Base-by-base conservation (phyloP, 2,888 invertebrate species). In the Brachycybe producta region DNA sequence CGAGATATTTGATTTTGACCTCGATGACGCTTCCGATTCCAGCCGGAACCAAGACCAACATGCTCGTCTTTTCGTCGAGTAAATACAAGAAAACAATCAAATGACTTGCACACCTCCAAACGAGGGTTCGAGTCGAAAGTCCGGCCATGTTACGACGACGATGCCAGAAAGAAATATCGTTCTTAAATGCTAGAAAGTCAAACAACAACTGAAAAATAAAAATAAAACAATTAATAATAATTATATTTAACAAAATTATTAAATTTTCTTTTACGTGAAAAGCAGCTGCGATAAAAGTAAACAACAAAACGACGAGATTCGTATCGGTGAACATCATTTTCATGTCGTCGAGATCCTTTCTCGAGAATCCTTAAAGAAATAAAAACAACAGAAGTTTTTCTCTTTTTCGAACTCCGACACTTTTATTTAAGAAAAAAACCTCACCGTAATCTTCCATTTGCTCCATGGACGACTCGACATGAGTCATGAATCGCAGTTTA, bases 161-260 rank as follows among this genome's bases (percentile, higher is more conserved):
- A 51, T 82, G 78, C 97, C 98, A 98, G 67, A 95, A 98, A 49
- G 78, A 78, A 0, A 98, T 85, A 62, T 98, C 97, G 66, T 94
- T 95, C 74, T 97, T 98, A 66, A 98, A 94, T 0, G 97, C 91
- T 48, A 98, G 72, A 64, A 97, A 90, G 67, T 98, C 97, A 64
- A 98, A 90, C 35, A 97, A 70, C 54, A 97, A 71, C 90, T 97
- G 75, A 50, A 26, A 28, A 49, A 7, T 43, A 17, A 43, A 19
- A 11, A 30, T 8, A 11, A 32, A 4, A 24, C n/a, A 11, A 15
- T 35, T 32, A 45, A 46, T 24, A 32, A 11, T 32, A 32, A 32
- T 32, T 19, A 41, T 40, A 15, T 8, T 1, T 19, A 13, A 44
- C 39, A 15, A 13, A 15, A 39, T 13, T 39, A 13, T 28, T 23